Evolutionary conservation across 2,797 vertebrate genomes (phyloP).

Genomic region (Sus cebifrons): DNA sequence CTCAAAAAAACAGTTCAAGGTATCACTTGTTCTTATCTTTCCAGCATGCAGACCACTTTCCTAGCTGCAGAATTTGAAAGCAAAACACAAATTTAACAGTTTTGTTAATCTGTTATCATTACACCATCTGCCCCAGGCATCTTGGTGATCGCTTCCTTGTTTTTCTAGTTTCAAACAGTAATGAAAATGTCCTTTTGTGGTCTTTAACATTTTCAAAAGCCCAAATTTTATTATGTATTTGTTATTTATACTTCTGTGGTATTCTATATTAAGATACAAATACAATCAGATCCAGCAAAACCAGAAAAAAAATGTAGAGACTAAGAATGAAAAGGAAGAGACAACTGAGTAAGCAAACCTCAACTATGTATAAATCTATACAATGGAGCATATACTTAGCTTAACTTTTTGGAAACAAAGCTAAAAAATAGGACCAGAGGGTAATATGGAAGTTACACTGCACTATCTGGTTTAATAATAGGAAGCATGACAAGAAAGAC

Average conservation of each 20-base stretch:
- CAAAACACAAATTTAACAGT: constrained; percentile 68
- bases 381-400: neutral
- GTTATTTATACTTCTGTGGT: constrained; percentile 6
- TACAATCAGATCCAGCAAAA: constrained; percentile 28
- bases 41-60: constrained; percentile 59
- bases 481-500: neutral
- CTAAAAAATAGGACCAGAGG: neutral
- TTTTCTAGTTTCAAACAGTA: constrained; percentile 72
- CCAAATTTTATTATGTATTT: constrained; percentile 60
- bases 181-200: constrained; percentile 69
- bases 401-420: constrained; percentile 64
- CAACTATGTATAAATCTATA: neutral
- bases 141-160: constrained; percentile 74
- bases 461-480: constrained; percentile 59
- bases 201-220: constrained; percentile 62
- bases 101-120: constrained; percentile 80
- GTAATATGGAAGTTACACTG: neutral
- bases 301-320: neutral
- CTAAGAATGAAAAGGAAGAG: constrained; percentile 28
- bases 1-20: neutral
- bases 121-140: constrained; percentile 76
- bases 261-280: constrained; percentile 56
- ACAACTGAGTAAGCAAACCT: neutral
- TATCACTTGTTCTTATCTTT: constrained; percentile 47
- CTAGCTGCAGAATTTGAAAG: constrained; percentile 72